A percentile compares a stretch with the other conserved stretches of the same genome.
phyloP scores from a whole-genome alignment of 2,113 vertebrate genomes.

The Xerus inauris region DNA sequence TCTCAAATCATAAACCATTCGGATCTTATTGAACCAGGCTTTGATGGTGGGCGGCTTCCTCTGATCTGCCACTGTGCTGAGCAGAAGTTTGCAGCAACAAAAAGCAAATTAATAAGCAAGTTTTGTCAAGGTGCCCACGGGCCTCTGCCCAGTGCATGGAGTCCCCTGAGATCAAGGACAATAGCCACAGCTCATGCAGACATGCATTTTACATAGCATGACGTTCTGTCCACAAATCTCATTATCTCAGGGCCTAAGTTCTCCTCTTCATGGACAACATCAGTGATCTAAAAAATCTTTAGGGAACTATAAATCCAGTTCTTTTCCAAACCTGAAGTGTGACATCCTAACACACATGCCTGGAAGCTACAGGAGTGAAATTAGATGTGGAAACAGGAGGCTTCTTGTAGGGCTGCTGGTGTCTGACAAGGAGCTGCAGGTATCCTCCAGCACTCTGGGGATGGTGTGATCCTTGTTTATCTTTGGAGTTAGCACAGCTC shows the following conservation, averaged over 20 bases:
- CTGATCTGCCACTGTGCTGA: not conserved
- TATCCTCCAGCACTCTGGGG: not conserved
- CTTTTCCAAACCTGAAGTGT: not conserved
- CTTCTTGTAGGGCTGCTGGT: not conserved
- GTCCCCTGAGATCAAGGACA: not conserved
- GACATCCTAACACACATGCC: not conserved
- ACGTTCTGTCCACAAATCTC: not conserved
- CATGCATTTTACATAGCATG: not conserved
- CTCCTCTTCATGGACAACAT: not conserved
- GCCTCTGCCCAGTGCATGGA: not conserved
- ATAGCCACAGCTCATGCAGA: not conserved
- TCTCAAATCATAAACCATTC: slow-evolving; percentile 44
- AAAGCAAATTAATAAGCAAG: slow-evolving; percentile 40
- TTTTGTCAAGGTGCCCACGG: not conserved
- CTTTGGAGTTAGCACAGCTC: not conserved
- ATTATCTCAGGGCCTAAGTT: not conserved
- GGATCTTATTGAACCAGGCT: slow-evolving; percentile 44
- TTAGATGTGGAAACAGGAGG: not conserved
- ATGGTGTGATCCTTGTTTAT: not conserved
- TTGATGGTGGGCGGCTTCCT: not conserved
- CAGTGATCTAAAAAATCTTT: not conserved
- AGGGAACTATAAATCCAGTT: not conserved
- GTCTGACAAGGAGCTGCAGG: not conserved
- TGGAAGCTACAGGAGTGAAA: not conserved
- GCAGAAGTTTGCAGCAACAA: not conserved